Base-by-base conservation (phyloP, 1,140 invertebrate species). In the Araneus ventricosus region DNA sequence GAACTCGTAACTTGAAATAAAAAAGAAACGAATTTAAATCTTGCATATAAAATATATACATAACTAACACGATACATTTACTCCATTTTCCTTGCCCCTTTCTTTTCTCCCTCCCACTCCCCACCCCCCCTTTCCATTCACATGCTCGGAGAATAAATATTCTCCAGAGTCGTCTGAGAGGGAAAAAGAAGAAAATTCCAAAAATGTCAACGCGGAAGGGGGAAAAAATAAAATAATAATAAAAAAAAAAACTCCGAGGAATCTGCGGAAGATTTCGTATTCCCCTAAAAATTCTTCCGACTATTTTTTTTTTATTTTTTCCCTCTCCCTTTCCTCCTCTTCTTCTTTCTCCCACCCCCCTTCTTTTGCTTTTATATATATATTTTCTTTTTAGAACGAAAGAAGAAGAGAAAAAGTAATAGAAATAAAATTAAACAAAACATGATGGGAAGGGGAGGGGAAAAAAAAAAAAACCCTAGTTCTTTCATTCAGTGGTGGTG, bases 201-300 rank as follows among this genome's bases (percentile, higher is more conserved):
- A 75, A 75, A 75, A 75, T 75, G 70, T 75, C 70, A 75, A 75
- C 70, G 70, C 70, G 70, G 70, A 75, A 75, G 70, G 30, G 27
- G 34, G 10, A 75, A 75, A 70, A 70, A 70, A 75, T 5, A 22
- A 5, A 34, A n/a, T n/a, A 10, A 20, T 7, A 20, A 6, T 7
- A n/a, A 20, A 63, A 63, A 63, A 63, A 63, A 63, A 63, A 63
- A 63, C 22, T 63, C 8, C 2, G 5, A 37, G 70, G 70, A 75
- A 75, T 75, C 70, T 34, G 34, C 20, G 70, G 30, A 75, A 75
- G 70, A 75, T 75, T 75, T 75, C 70, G 70, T 75, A 75, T 75
- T 75, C 70, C 70, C 20, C 20, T 63, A 63, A 52, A 52, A 63
- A 63, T 63, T 63, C 59, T 63, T 75, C 14, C 3, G 30, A 75